A percentile compares a stretch with the other conserved stretches of the same genome.
phyloP scores from a whole-genome alignment of 1,140 invertebrate genomes.

The Stegodyphus dumicola region DNA sequence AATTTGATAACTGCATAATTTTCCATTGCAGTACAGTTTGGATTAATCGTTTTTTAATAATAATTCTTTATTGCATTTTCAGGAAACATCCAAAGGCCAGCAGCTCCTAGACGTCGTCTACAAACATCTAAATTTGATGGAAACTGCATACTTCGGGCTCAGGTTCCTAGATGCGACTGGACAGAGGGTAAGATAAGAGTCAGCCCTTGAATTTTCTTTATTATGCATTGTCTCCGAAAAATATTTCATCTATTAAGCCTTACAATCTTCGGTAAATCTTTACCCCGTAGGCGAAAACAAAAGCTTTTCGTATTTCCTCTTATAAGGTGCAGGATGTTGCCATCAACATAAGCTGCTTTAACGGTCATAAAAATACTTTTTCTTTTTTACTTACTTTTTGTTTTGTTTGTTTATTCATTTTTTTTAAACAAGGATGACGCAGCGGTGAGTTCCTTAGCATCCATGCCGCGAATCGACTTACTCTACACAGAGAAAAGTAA shows the following conservation, averaged over 20 bases:
- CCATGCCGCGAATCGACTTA: too few relatives aligned
- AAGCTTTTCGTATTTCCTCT: not conserved
- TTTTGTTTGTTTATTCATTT: not conserved
- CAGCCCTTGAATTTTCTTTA: not conserved
- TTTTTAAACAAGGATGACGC: not conserved
- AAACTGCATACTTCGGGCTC: slow-evolving; percentile 93
- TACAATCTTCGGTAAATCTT: not conserved
- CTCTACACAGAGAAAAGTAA: too few relatives aligned
- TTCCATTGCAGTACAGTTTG: too few relatives aligned
- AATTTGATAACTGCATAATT: too few relatives aligned
- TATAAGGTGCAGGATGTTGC: not conserved
- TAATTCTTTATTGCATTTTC: slow-evolving; percentile 63
- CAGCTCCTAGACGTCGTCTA: slow-evolving; percentile 88
- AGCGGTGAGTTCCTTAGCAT: not conserved
- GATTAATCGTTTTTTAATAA: slow-evolving; percentile 64
- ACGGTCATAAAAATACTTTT: not conserved
- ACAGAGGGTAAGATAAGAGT: slow-evolving; percentile 61
- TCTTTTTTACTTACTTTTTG: not conserved
- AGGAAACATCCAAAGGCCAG: slow-evolving; percentile 86
- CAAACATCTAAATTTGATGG: slow-evolving; percentile 87
- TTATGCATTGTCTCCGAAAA: not conserved
- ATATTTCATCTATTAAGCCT: not conserved
- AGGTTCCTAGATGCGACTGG: slow-evolving; percentile 83
- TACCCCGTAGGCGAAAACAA: not conserved
- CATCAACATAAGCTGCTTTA: not conserved